These are phyloP conservation scores for Bagarius yarrelli DNA, from an alignment of 2,113 vertebrate genomes.

Conservation along the genomic window DNA sequence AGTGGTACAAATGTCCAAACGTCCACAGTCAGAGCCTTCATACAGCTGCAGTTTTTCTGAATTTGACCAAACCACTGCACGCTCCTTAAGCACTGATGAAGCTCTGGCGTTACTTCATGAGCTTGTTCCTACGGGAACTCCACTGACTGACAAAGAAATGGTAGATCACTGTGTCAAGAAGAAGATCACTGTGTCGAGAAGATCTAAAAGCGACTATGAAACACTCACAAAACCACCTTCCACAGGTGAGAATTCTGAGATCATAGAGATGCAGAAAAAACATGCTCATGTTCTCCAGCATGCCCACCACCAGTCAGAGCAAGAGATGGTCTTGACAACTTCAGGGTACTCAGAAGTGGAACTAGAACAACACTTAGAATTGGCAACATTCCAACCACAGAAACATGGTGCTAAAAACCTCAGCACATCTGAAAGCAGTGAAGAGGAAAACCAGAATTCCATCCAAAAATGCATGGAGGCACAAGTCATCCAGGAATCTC, in stretches of 20 bases:
- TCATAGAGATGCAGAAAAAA: not conserved
- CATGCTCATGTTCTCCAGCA: not conserved
- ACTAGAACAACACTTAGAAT: constrained; percentile 54
- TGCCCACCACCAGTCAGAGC: constrained; percentile 39
- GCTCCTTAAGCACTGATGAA: constrained; percentile 10
- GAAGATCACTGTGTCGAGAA: not conserved
- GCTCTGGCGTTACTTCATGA: constrained; percentile 5
- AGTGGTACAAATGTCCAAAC: not conserved
- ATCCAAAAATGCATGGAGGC: constrained; percentile 66
- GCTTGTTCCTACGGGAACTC: not conserved
- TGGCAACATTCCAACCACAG: constrained; percentile 1
- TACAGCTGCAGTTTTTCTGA: constrained; percentile 18
- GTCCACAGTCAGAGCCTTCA: constrained; percentile 9
- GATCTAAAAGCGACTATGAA: not conserved
- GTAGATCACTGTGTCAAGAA: not conserved
- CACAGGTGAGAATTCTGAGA: constrained; percentile 9
- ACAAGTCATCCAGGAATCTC: constrained; percentile 72
- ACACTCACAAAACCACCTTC: not conserved
- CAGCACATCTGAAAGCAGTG: not conserved
- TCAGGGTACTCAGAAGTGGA: constrained; percentile 59
- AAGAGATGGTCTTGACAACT: constrained; percentile 61
- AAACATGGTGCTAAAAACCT: not conserved
- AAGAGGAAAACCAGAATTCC: constrained; percentile 2
- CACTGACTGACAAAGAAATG: not conserved
- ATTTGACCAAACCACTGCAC: constrained; percentile 1